Conservation (phyloP, 1,140 invertebrate genomes). For the Lasioglossum albipes region DNA sequence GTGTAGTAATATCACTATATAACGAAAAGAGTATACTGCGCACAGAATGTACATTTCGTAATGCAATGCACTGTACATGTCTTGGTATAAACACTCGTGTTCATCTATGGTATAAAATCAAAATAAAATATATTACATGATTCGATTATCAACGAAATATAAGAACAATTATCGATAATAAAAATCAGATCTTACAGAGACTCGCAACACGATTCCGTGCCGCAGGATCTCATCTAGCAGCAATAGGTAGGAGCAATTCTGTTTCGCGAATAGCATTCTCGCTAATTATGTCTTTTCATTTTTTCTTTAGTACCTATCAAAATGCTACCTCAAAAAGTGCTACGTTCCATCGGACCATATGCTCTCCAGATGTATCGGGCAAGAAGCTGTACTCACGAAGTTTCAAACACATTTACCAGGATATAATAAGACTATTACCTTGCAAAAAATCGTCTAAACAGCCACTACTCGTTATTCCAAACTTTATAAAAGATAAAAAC, state of each 20-base stretch:
- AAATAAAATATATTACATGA: constrained; percentile 2
- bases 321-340: constrained; percentile 4
- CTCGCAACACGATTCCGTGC: constrained; percentile 1
- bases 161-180: constrained; percentile 17
- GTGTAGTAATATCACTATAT: constrained; percentile 53
- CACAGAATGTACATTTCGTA: constrained; percentile 46
- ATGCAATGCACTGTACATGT: constrained; percentile 48
- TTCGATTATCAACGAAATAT: constrained; percentile 1
- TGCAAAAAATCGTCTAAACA: constrained; percentile 56
- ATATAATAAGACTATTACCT: constrained; percentile 35
- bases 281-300: constrained; percentile 21
- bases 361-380: constrained; percentile 7
- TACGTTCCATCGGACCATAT: neutral
- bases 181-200: constrained; percentile 38
- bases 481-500: constrained; percentile 66
- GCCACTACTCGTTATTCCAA: constrained; percentile 54
- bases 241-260: neutral
- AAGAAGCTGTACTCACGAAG: constrained; percentile 6
- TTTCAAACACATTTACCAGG: constrained; percentile 32
- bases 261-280: constrained; percentile 7
- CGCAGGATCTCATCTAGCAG: neutral
- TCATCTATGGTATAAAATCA: neutral
- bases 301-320: neutral
- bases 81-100: constrained; percentile 42
- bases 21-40: constrained; percentile 29